phyloP scores from a whole-genome alignment of 2,113 vertebrate genomes.

The Corynorhinus townsendii region DNA sequence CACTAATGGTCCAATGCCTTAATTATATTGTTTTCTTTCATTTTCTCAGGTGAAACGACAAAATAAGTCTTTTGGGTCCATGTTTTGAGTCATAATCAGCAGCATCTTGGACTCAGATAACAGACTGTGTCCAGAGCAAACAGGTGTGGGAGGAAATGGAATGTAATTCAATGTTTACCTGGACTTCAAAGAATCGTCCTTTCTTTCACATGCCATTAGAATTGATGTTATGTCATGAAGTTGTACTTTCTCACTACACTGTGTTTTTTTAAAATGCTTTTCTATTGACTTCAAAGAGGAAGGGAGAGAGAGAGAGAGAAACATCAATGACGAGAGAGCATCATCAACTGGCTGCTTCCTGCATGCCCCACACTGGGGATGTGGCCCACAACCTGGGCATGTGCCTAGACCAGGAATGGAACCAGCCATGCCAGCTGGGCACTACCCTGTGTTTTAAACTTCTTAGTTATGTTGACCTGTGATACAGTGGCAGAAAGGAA shows the following conservation, averaged over 20 bases:
- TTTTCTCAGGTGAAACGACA: conserved; percentile 52
- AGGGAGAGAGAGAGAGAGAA: too few species aligned
- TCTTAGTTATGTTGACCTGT: not conserved
- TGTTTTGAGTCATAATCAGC: conserved; percentile 21
- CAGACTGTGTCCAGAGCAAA: conserved; percentile 40
- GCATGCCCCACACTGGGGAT: too few species aligned
- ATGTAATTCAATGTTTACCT: conserved; percentile 46
- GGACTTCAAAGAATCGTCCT: not conserved
- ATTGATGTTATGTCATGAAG: not conserved
- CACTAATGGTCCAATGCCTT: conserved; percentile 28
- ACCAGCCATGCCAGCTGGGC: too few species aligned
- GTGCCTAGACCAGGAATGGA: too few species aligned
- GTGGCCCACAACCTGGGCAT: too few species aligned
- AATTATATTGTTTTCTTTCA: conserved; percentile 55
- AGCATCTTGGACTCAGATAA: not conserved
- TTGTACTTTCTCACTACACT: conserved; percentile 16
- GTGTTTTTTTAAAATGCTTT: not conserved
- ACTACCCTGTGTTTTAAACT: not conserved
- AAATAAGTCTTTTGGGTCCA: conserved; percentile 41
- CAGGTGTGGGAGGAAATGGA: conserved; percentile 9
- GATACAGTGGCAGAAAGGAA: not conserved
- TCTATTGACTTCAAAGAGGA: too few species aligned
- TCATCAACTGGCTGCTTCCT: too few species aligned
- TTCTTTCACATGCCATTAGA: not conserved
- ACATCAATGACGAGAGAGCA: too few species aligned